A percentile compares a stretch with the other conserved stretches of the same genome.
phyloP scores from a whole-genome alignment of 2,113 vertebrate genomes.

The Neogale vison region DNA sequence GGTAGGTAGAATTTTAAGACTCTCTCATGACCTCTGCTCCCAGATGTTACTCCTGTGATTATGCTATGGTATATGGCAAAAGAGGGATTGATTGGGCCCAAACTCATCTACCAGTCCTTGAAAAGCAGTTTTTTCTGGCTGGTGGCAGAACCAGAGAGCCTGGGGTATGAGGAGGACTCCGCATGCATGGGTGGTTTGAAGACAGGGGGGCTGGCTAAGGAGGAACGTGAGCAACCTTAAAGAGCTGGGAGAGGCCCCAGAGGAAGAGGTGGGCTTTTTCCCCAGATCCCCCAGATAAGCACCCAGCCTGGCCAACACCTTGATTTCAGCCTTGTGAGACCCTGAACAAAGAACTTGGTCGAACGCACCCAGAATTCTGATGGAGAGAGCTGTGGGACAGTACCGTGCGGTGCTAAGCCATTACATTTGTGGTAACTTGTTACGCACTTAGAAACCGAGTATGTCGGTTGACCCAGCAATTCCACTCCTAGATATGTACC shows the following conservation, averaged over 20 bases:
- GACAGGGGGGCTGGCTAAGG: neutral
- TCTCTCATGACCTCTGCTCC: neutral
- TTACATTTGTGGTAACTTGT: neutral
- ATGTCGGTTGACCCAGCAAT: neutral
- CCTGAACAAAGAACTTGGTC: neutral
- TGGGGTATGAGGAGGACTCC: neutral
- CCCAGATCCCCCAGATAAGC: neutral
- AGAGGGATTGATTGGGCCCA: neutral
- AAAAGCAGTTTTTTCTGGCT: neutral
- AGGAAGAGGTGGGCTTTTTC: neutral
- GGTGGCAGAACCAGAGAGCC: neutral
- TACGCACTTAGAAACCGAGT: neutral
- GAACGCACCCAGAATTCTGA: neutral
- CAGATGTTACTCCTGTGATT: conserved; percentile 2
- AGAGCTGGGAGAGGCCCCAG: neutral
- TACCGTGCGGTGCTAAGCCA: neutral
- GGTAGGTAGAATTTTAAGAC: conserved; percentile 14
- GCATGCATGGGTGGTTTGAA: neutral
- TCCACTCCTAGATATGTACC: neutral
- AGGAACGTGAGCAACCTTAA: neutral
- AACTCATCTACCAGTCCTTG: neutral
- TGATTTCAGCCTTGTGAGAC: neutral
- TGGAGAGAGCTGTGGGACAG: neutral
- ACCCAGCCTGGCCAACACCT: neutral
- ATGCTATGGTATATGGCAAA: neutral